A percentile compares a stretch with the other conserved stretches of the same genome.
phyloP scores from a whole-genome alignment of 2,888 invertebrate genomes.

The Scaptomyza caliginosa region DNA sequence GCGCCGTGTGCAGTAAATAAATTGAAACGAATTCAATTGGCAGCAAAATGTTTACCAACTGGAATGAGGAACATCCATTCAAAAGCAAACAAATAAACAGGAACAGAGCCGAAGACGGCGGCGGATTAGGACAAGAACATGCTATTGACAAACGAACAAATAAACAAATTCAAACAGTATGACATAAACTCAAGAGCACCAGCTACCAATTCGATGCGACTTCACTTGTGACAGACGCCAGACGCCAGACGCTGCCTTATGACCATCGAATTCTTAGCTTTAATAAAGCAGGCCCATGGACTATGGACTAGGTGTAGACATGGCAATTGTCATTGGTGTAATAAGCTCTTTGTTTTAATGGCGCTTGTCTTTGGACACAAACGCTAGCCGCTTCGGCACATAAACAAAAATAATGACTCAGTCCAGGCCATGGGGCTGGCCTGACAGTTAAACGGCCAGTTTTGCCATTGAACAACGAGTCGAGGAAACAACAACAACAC shows the following conservation, averaged over 20 bases:
- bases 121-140: conserved; percentile 23
- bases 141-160: conserved; percentile 71
- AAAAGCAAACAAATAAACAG: conserved; percentile 68
- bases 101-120: conserved; percentile 2
- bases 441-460: conserved; percentile 19
- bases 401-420: conserved; percentile 77
- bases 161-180: conserved; percentile 70
- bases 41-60: conserved; percentile 73
- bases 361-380: conserved; percentile 45
- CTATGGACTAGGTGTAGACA: conserved; percentile 14
- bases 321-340: conserved; percentile 74
- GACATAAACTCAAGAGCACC: conserved; percentile 27
- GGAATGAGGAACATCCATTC: conserved; percentile 23
- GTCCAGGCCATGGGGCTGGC: conserved; percentile 14
- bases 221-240: conserved; percentile 6
- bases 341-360: conserved; percentile 81
- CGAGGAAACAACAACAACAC: conserved; percentile 46
- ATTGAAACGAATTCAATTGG: conserved; percentile 79
- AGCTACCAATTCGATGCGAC: conserved; percentile 13
- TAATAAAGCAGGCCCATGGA: conserved; percentile 8
- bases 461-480: conserved; percentile 28
- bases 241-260: too few species aligned
- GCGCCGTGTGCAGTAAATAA: conserved; percentile 64
- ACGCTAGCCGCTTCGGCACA: conserved; percentile 43
- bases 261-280: too few species aligned